A percentile compares a stretch with the other conserved stretches of the same genome.
phyloP scores from a whole-genome alignment of 2,113 vertebrate species.

The Erythrocercus mccallii region DNA sequence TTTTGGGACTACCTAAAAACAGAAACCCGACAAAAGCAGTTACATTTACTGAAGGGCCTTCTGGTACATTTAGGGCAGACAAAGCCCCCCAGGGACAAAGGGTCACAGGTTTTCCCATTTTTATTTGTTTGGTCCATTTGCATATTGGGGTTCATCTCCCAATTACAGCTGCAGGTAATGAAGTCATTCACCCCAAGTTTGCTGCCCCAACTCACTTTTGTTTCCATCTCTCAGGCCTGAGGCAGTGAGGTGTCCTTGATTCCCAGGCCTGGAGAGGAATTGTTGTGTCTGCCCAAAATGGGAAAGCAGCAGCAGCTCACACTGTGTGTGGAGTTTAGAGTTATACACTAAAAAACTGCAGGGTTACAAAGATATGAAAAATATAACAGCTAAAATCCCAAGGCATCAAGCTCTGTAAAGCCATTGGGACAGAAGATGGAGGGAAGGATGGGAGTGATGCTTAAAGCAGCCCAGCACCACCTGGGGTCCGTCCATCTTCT shows the following conservation, averaged over 20 bases:
- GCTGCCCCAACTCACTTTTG: not conserved
- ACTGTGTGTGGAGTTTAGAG: not conserved
- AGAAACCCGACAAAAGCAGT: not conserved
- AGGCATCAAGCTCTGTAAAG: not conserved
- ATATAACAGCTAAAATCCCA: not conserved
- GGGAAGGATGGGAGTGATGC: not conserved
- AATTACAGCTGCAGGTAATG: not conserved
- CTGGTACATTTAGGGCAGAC: rapidly evolving
- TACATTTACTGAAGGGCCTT: not conserved
- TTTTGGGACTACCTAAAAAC: not conserved
- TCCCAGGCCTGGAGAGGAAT: not conserved
- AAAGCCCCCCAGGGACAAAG: rapidly evolving
- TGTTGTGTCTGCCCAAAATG: not conserved
- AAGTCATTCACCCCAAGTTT: not conserved
- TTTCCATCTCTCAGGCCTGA: not conserved
- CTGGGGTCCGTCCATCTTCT: not conserved
- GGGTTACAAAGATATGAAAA: not conserved
- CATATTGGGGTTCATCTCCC: not conserved
- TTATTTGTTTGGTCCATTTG: not conserved
- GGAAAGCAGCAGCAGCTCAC: not conserved
- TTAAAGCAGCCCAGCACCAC: not conserved
- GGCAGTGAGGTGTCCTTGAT: not conserved
- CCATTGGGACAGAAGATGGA: not conserved
- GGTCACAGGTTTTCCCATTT: not conserved
- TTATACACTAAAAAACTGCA: rapidly evolving